Percentiles rank a stretch among this genome's conserved stretches.
Conservation (phyloP, 1,140 invertebrate genomes). For the Pachypsylla venusta region DNA sequence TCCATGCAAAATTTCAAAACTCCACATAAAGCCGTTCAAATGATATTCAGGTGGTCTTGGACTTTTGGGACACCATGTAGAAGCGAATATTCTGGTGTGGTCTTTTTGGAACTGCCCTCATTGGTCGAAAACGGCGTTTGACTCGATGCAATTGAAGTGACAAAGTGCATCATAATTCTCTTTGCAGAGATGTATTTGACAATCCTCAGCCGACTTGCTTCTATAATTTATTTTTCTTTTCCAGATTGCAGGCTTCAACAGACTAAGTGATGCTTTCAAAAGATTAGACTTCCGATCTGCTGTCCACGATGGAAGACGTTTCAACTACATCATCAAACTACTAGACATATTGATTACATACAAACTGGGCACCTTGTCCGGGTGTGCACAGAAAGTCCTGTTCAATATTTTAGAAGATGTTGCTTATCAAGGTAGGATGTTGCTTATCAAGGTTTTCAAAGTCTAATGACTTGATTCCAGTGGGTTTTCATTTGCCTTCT, state of each 20-base stretch:
- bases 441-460: too few species aligned
- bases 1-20: too few species aligned
- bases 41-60: too few species aligned
- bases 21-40: too few species aligned
- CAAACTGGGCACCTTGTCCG: conserved; percentile 68
- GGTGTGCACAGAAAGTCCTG: conserved; percentile 82
- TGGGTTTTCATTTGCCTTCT: too few species aligned
- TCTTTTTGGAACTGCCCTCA: conserved; percentile 9
- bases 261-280: conserved; percentile 85
- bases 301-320: conserved; percentile 80
- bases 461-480: too few species aligned
- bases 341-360: conserved; percentile 75
- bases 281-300: conserved; percentile 86
- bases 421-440: conserved; percentile 74
- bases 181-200: neutral
- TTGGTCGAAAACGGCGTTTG: neutral
- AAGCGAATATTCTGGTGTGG: too few species aligned
- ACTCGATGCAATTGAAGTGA: too few species aligned
- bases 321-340: conserved; percentile 92
- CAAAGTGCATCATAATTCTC: neutral
- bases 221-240: conserved; percentile 20
- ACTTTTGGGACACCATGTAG: too few species aligned
- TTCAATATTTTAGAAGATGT: conserved; percentile 90
- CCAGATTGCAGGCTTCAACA: conserved; percentile 87
- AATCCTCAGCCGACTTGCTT: neutral